phyloP scores from a whole-genome alignment of 64 coral and sea anemone genomes.

The Montipora capricornis region DNA sequence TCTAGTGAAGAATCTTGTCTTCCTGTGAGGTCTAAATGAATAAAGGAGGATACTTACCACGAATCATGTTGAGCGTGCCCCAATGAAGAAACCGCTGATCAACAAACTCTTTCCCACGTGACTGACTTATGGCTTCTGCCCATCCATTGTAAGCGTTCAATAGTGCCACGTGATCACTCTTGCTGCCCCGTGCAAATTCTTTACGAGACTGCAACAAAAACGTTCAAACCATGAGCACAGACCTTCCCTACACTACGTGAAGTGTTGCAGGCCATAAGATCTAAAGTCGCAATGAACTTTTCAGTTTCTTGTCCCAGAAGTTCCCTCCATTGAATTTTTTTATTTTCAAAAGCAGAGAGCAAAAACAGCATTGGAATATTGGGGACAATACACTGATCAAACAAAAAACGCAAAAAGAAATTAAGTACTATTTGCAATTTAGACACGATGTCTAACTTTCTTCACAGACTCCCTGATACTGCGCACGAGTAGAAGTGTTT shows the following conservation, averaged over 20 bases:
- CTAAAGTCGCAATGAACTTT: neutral
- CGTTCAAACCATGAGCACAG: neutral
- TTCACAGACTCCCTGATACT: too few relatives aligned
- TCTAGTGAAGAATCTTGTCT: too few relatives aligned
- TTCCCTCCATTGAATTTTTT: too few relatives aligned
- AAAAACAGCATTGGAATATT: neutral
- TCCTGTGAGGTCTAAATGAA: neutral
- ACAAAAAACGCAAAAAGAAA: neutral
- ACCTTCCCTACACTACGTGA: neutral
- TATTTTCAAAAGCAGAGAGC: neutral
- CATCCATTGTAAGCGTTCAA: slow-evolving; percentile 89
- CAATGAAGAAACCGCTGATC: slow-evolving; percentile 81
- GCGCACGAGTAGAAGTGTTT: too few relatives aligned
- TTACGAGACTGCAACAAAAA: slow-evolving; percentile 58
- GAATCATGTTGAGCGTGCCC: slow-evolving; percentile 91
- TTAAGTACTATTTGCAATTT: neutral
- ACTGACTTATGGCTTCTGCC: slow-evolving; percentile 66
- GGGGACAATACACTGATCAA: neutral
- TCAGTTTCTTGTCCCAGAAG: too few relatives aligned
- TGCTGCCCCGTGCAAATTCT: slow-evolving; percentile 70
- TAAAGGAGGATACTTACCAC: slow-evolving; percentile 45
- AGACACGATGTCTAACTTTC: too few relatives aligned
- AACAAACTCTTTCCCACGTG: slow-evolving; percentile 71
- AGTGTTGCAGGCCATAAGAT: neutral
- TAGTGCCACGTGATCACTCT: slow-evolving; percentile 84